phyloP scores from a whole-genome alignment of 2,797 vertebrate genomes.

The Zalophus californianus region DNA sequence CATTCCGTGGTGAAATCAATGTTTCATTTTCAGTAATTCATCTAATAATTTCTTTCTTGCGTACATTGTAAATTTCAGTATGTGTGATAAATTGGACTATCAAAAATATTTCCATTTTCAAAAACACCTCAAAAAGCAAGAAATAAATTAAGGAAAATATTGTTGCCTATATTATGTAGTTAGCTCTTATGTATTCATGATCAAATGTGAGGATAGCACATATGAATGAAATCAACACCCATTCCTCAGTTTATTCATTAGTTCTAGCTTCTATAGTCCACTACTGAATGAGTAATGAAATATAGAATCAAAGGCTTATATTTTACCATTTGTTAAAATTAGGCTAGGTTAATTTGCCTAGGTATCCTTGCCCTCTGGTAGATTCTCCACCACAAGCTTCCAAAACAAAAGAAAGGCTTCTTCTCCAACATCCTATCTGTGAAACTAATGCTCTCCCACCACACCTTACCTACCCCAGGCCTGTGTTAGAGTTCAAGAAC shows the following conservation, averaged over 20 bases:
- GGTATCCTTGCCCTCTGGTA: background rate
- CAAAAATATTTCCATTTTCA: constrained; percentile 1
- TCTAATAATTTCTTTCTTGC: background rate
- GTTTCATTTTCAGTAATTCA: constrained; percentile 22
- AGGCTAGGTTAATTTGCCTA: background rate
- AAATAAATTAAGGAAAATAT: background rate
- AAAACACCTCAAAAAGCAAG: constrained; percentile 12
- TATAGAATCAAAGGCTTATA: background rate
- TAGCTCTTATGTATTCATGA: background rate
- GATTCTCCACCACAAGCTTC: background rate
- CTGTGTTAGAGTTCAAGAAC: background rate
- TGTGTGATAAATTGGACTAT: background rate
- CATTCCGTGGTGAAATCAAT: background rate
- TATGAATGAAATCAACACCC: background rate
- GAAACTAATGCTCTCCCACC: background rate
- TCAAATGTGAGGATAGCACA: background rate
- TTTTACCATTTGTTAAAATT: background rate
- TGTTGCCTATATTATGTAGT: background rate
- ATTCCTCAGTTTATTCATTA: constrained; percentile 15
- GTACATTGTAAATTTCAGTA: constrained; percentile 13
- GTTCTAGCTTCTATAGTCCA: background rate
- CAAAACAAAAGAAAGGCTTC: background rate
- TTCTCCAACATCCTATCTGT: background rate
- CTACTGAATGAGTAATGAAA: background rate
- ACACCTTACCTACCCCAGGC: background rate